Evolutionary conservation across 2,113 vertebrate genomes (phyloP), one percentile per base, ranked within the genome.

Genomic region (Miniopterus natalensis): DNA sequence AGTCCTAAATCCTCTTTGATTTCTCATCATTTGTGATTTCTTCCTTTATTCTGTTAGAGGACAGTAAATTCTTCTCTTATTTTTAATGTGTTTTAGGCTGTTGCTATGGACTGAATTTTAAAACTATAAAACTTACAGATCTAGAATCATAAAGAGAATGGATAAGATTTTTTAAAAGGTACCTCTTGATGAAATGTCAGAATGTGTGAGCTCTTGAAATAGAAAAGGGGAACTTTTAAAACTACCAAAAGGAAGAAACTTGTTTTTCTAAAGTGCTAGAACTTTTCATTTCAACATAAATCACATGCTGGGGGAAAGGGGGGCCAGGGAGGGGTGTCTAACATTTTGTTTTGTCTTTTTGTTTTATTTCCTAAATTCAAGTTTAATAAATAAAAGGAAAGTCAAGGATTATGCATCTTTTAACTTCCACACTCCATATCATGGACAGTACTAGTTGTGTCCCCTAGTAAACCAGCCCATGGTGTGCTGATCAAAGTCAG

Each of bases 161-260:
- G n/a, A 79, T 90, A 83, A 93, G 63, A 87, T 36, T 70, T n/a
- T 36, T 36, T 23, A 63, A 66, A 84, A 80, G n/a, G 18, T 40
- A 81, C 4, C 4, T 88, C 53, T 74, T 79, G 17, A 73, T 83
- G 40, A 91, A 96, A 91, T 81, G 12, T 88, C 40, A 71, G 45
- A 79, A 85, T 71, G n/a, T 77, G 66, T 94, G 53, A 65, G 85
- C 15, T 40, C 49, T 59, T 93, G 15, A 85, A 84, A 91, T 88
- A 13, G 57, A 74, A 91, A 75, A 36, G 15, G 93, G 13, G 15
- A 75, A 23, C 15, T 95, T 51, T 88, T 21, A 77, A 93, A 93
- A 77, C 27, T 31, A 68, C 10, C 45, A 63, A 75, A 88, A 85
- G 59, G 13, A 92, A 89, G 51, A 78, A 75, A 65, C 9, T 29